These are phyloP conservation scores for Triplophysa bombifrons DNA, from an alignment of 2,797 vertebrate genomes.

Conservation along the genomic window DNA sequence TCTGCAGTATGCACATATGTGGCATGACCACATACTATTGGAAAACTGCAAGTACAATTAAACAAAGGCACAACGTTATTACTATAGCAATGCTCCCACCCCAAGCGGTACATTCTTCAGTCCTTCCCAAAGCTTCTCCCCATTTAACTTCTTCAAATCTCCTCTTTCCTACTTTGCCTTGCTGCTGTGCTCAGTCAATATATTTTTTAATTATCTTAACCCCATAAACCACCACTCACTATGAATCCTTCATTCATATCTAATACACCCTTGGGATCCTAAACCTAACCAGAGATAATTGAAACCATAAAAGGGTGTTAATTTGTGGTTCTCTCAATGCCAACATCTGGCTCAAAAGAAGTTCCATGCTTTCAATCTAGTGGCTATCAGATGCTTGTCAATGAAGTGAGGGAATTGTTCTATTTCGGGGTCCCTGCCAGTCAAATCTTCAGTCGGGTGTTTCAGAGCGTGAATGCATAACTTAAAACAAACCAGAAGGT, in stretches of 20 bases:
- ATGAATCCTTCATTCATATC: constrained; percentile 39
- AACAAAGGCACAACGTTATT: background rate
- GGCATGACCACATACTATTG: background rate
- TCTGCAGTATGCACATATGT: background rate
- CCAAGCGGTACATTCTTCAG: background rate
- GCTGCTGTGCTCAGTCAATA: constrained; percentile 35
- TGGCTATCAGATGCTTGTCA: background rate
- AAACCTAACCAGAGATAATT: constrained; percentile 15
- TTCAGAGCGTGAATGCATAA: constrained; percentile 29
- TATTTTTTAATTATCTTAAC: constrained; percentile 29
- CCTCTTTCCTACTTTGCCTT: background rate
- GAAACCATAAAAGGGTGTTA: constrained; percentile 24
- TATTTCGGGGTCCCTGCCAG: constrained; percentile 52
- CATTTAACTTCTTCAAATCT: constrained; percentile 20
- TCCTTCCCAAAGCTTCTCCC: constrained; percentile 12
- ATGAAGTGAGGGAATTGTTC: constrained; percentile 57
- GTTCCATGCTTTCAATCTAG: constrained; percentile 2
- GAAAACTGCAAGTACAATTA: background rate
- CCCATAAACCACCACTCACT: constrained; percentile 44
- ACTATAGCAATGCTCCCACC: background rate
- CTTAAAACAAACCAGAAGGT: constrained; percentile 11
- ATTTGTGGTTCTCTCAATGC: constrained; percentile 8
- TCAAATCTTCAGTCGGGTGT: constrained; percentile 22
- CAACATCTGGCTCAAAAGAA: background rate
- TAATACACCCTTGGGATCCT: constrained; percentile 10